Base-by-base conservation (phyloP, 2,797 vertebrate species). In the Pseudochromis fuscus region DNA sequence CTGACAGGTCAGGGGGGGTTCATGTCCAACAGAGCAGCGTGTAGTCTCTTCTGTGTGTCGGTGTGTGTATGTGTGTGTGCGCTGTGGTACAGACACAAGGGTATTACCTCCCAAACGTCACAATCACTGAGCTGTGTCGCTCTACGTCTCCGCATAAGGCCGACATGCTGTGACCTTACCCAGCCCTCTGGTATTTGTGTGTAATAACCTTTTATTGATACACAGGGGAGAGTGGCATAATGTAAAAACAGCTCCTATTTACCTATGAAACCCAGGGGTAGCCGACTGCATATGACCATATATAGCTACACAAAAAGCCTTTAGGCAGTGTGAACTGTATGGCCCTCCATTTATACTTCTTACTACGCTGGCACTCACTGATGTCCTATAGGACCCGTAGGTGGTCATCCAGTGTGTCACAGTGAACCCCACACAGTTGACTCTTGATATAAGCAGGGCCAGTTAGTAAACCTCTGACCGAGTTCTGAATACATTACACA, bases 1-100 rank as follows among this genome's bases (percentile, higher is more conserved):
- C 76, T 87, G 89, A 92, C 91, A 91, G 89, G 91, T 91, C 91
- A 84, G 58, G 61, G 79, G 77, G 78, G 75, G 81, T 84, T 84
- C 72, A 45, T 88, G 87, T 89, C 72, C 75, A 44, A 85, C 81
- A 87, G 79, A 78, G 77, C 67, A 44, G 63, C 37, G 45, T 65
- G 56, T 46, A 65, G 57, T 66, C 27, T 28, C 70, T 25, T 52
- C 55, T 68, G 59, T 73, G 76, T 55, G 40, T 24, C 8, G 74
- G 77, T 81, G 27, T 2, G 21, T 80, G 64, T 84, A 60, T 76
- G 82, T 38, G 37, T 38, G 40, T 44, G 40, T 23, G 19, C 0
- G 42, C 16, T 67, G 56, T 65, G 63, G 44, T 66, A 55, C 35
- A 71, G 72, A 82, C 60, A 45, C 82, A 33, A 4, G 87, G 75